Base-by-base conservation (phyloP, 2,113 vertebrate species). In the Hippolais icterina region DNA sequence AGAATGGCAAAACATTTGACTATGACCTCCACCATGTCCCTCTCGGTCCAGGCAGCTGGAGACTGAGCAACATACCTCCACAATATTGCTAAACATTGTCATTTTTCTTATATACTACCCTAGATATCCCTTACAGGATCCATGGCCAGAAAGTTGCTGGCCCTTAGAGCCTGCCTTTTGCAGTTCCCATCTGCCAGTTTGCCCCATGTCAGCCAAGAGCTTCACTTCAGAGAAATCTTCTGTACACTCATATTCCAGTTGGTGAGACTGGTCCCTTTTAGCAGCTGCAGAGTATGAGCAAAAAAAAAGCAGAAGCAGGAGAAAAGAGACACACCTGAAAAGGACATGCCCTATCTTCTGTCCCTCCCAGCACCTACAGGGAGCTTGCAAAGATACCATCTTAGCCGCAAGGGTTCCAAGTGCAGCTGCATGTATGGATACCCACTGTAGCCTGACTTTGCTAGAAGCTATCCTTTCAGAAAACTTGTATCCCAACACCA, bases 351-450 rank as follows among this genome's bases (percentile, higher is more conserved):
- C 44, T 27, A 29, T 25, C 22, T 83, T 84, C 69, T 66, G 35
- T 77, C 39, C n/a, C 24, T 69, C 20, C 24, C 13, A 17, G 33
- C 0, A 2, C 12, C 29, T 35, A 31, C 41, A 64, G 12, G n/a
- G 23, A 76, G 14, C 16, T 85, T 59, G 25, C 74, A 85, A 50
- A 50, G 19, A 18, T 4, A 42, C 4, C 0, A 0, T 17, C 44
- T 88, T 59, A 0, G 2, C 24, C 41, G 27, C 28, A 52, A 6
- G 5, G 29, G 6, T 56, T 79, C 15, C 44, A 83, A 85, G 27
- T 23, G 29, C 35, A 71, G n/a, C 33, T 70, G 33, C 20, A 20
- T 9, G 16, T 15, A 39, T 4, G 29, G 29, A 29, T 16, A 24
- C 35, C 52, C 33, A 50, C 21, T 22, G 14, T 9, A 76, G 52